Conservation (phyloP, 2,113 vertebrate species). For the Gallinago undulata region DNA sequence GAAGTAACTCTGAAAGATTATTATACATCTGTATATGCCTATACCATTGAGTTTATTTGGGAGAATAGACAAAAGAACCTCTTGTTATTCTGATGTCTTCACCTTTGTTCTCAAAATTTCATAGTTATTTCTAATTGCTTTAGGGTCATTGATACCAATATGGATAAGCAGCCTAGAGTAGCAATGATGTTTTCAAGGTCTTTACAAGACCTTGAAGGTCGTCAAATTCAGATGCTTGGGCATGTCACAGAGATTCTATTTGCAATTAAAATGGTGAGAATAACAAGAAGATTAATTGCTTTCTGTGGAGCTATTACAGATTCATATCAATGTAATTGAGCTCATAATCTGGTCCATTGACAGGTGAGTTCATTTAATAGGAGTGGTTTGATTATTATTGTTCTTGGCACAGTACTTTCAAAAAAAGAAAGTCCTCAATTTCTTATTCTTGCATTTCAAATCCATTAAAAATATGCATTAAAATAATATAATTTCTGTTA, state of each 20-base stretch:
- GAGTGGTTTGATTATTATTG: not conserved
- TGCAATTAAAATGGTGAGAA: slow-evolving; percentile 21
- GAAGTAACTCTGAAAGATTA: not conserved
- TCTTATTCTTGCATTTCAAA: not conserved
- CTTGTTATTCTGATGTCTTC: not conserved
- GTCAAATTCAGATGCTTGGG: not conserved
- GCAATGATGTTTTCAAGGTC: not conserved
- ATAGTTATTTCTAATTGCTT: not conserved
- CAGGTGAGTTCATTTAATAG: slow-evolving; percentile 25
- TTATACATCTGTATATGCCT: not conserved
- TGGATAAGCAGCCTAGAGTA: not conserved
- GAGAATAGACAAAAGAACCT: not conserved
- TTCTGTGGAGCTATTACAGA: slow-evolving; percentile 22
- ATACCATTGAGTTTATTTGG: not conserved
- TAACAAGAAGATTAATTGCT: slow-evolving; percentile 52
- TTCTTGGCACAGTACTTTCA: not conserved
- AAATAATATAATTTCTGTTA: not conserved
- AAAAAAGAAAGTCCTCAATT: not conserved
- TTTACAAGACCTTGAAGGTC: not conserved
- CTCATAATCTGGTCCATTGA: slow-evolving; percentile 32
- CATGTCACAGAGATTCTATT: not conserved
- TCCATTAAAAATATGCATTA: not conserved
- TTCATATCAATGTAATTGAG: slow-evolving; percentile 44
- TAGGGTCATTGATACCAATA: not conserved
- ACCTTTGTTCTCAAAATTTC: not conserved